These are phyloP conservation scores for Hippasteria phrygiana DNA, from an alignment of 53 echinoderm and acorn worm genomes.

Conservation along the genomic window DNA sequence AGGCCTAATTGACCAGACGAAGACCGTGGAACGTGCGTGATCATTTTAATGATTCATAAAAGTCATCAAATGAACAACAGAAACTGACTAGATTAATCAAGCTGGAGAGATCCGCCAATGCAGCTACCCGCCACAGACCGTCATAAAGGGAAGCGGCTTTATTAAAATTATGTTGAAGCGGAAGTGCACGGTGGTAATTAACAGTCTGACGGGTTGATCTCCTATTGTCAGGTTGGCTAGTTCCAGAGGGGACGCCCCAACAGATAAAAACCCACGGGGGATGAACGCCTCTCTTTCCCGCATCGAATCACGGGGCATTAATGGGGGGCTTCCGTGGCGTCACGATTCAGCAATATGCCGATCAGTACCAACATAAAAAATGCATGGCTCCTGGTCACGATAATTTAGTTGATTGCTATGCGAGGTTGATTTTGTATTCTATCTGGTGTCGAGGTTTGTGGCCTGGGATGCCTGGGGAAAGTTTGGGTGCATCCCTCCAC, in stretches of 20 bases:
- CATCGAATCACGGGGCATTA: conserved; percentile 20
- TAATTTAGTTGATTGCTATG: background rate
- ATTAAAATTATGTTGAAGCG: background rate
- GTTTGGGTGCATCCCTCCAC: too few species aligned
- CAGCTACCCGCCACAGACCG: too few species aligned
- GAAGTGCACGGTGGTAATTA: conserved; percentile 1
- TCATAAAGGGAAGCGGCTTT: too few species aligned
- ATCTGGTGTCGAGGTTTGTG: background rate
- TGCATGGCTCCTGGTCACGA: conserved; percentile 22
- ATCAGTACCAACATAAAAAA: background rate
- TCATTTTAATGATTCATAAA: too few species aligned
- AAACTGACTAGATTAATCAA: too few species aligned
- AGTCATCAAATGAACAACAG: too few species aligned
- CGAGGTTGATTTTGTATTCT: background rate
- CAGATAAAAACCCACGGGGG: background rate
- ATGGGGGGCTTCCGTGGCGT: conserved; percentile 3
- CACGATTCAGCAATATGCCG: conserved; percentile 48
- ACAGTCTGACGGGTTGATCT: background rate
- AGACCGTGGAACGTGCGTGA: too few species aligned
- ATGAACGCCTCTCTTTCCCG: background rate
- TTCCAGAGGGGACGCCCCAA: background rate
- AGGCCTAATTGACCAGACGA: too few species aligned
- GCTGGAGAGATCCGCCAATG: too few species aligned
- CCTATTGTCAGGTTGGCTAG: background rate
- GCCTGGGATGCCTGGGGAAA: background rate